Evolutionary conservation across 2,113 vertebrate species (phyloP).

Genomic region (Otolemur garnettii): DNA sequence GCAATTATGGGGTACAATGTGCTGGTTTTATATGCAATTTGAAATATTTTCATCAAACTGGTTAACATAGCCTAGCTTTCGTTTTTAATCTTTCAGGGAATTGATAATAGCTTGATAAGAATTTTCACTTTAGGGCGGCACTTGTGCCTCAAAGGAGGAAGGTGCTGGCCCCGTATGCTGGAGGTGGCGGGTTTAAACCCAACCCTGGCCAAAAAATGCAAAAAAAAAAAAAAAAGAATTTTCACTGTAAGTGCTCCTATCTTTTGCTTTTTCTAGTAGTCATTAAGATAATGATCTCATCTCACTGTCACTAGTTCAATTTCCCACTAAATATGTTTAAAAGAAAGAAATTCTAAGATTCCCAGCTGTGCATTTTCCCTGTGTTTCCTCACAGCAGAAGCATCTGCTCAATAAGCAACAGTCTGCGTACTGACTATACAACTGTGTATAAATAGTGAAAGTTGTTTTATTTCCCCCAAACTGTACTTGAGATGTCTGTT

Average conservation of each 20-base stretch:
- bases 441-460: background rate
- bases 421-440: background rate
- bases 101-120: background rate
- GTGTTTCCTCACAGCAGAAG: background rate
- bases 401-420: background rate
- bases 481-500: background rate
- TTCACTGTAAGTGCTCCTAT: constrained; percentile 25
- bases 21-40: no score
- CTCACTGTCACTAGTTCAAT: background rate
- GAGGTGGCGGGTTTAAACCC: no score
- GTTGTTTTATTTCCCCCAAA: background rate
- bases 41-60: background rate
- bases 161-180: no score
- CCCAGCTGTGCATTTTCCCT: background rate
- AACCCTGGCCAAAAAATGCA: no score
- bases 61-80: background rate
- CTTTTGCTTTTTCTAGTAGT: background rate
- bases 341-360: background rate
- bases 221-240: background rate
- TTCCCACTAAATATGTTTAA: background rate
- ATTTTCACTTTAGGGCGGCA: background rate
- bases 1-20: no score
- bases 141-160: no score
- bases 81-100: background rate
- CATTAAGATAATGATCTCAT: background rate